These are phyloP conservation scores for Microtus ochrogaster DNA, from an alignment of 2,113 vertebrate genomes.

Conservation along the genomic window DNA sequence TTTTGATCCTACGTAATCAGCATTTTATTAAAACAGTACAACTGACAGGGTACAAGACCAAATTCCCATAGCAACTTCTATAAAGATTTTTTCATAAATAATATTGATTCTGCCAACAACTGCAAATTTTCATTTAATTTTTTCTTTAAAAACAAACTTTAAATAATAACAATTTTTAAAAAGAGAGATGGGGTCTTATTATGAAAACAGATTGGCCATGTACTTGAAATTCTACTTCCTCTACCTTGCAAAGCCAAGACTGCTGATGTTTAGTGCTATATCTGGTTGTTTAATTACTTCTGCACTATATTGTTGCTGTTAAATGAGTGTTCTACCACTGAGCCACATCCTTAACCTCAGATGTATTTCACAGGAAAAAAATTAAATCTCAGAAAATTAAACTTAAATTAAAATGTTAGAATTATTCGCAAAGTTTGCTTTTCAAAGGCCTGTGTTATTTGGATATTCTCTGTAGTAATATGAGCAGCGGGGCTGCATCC, in stretches of 20 bases:
- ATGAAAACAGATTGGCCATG: not conserved
- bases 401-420: not conserved
- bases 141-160: not conserved
- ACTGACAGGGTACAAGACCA: too few species aligned
- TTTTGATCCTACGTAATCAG: too few species aligned
- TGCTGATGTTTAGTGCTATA: not conserved
- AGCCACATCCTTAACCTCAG: not conserved
- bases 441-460: not conserved
- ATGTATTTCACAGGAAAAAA: not conserved
- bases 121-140: not conserved
- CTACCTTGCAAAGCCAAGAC: not conserved
- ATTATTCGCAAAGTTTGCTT: not conserved
- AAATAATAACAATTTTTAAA: not conserved
- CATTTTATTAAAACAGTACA: too few species aligned
- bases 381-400: not conserved
- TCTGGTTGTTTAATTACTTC: not conserved
- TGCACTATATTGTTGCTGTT: too few species aligned
- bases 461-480: too few species aligned
- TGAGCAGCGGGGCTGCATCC: too few species aligned
- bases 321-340: not conserved
- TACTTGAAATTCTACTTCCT: not conserved
- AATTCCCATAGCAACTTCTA: too few species aligned
- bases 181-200: not conserved
- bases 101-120: not conserved
- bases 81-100: not conserved